Conservation (phyloP, 1,140 invertebrate species). For the Tetragnatha versicolor region DNA sequence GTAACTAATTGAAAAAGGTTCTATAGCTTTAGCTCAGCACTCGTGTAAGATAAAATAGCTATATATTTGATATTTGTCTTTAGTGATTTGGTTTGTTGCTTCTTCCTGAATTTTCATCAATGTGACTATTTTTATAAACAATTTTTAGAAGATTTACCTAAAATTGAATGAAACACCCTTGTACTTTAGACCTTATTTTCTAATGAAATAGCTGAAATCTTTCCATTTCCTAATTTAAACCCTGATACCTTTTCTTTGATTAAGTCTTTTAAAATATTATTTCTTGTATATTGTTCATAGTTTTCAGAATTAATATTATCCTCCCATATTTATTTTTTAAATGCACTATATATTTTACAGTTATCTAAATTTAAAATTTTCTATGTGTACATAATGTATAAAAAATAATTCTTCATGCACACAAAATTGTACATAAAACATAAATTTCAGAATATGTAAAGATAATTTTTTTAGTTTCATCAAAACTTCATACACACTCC, state of each 20-base stretch:
- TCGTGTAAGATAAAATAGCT: slow-evolving; percentile 2
- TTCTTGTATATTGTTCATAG: not conserved
- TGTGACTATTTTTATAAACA: slow-evolving; percentile 32
- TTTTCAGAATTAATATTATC: no score
- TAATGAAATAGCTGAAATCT: no score
- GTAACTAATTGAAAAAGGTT: not conserved
- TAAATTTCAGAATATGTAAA: not conserved
- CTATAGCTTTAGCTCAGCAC: not conserved
- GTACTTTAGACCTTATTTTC: slow-evolving; percentile 1
- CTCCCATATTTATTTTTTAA: no score
- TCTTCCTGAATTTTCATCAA: not conserved
- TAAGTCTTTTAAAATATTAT: not conserved
- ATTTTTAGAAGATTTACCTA: slow-evolving; percentile 24
- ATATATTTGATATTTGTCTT: slow-evolving; percentile 11
- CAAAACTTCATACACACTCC: not conserved
- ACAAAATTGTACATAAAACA: slow-evolving; percentile 27
- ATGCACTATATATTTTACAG: not conserved
- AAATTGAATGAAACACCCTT: slow-evolving; percentile 8
- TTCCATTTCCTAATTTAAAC: not conserved
- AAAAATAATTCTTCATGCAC: slow-evolving; percentile 5
- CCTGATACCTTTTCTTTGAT: not conserved
- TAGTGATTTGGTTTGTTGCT: not conserved
- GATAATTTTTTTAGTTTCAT: slow-evolving; percentile 30
- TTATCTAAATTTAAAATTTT: no score
- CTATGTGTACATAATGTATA: slow-evolving; percentile 25